A percentile compares a stretch with the other conserved stretches of the same genome.
phyloP scores from a whole-genome alignment of 1,140 invertebrate species.

The Magallana gigas region DNA sequence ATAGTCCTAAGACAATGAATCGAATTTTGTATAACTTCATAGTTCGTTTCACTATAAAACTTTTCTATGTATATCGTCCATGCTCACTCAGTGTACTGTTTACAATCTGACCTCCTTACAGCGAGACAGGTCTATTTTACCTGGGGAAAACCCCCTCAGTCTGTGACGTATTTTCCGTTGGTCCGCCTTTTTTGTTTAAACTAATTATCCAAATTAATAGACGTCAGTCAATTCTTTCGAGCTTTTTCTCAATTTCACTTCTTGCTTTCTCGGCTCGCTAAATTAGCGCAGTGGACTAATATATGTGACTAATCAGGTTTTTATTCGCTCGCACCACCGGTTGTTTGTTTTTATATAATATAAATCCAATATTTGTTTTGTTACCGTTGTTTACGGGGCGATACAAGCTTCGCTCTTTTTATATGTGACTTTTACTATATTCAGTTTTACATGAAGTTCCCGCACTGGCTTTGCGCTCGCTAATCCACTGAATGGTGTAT shows the following conservation, averaged over 20 bases:
- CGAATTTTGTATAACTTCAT: constrained; percentile 66
- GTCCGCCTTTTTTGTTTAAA: constrained; percentile 24
- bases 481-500: too few species aligned
- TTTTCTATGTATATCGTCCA: constrained; percentile 6
- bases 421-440: too few species aligned
- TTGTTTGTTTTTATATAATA: constrained; percentile 6
- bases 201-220: constrained; percentile 32
- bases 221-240: not conserved
- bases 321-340: not conserved
- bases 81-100: constrained; percentile 17
- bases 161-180: constrained; percentile 16
- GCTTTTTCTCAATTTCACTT: constrained; percentile 9
- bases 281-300: not conserved
- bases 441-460: too few species aligned
- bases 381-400: constrained; percentile 3
- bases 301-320: not conserved
- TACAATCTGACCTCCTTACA: constrained; percentile 21
- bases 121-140: constrained; percentile 32
- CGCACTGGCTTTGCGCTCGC: too few species aligned
- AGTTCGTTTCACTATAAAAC: constrained; percentile 13
- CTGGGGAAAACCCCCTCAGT: constrained; percentile 36
- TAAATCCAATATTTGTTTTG: constrained; percentile 4
- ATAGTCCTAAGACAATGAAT: constrained; percentile 65
- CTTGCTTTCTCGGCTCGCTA: not conserved
- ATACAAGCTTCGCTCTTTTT: too few species aligned